phyloP scores from a whole-genome alignment of 2,797 vertebrate genomes.

The Pangasius sanitwongsei region DNA sequence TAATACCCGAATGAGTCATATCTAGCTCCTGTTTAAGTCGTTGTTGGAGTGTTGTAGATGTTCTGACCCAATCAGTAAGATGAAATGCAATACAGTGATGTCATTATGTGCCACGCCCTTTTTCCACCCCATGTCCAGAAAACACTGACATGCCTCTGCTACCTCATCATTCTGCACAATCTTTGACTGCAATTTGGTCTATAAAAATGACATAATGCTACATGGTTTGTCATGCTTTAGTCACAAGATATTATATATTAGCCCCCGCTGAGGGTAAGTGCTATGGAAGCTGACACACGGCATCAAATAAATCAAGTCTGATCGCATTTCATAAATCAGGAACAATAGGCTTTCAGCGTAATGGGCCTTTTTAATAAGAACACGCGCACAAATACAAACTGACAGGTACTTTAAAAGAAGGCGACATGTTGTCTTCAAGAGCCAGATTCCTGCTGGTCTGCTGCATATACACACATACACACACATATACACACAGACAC shows the following conservation, averaged over 20 bases:
- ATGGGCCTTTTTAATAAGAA: constrained; percentile 30
- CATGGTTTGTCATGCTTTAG: constrained; percentile 17
- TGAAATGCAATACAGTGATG: neutral
- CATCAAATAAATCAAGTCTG: constrained; percentile 34
- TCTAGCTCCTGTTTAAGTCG: neutral
- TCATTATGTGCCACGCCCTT: neutral
- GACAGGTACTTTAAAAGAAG: constrained; percentile 34
- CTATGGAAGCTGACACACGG: constrained; percentile 13
- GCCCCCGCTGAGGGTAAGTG: constrained; percentile 5
- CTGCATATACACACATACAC: neutral
- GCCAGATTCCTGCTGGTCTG: constrained; percentile 27
- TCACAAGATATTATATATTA: constrained; percentile 22
- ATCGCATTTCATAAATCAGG: constrained; percentile 52
- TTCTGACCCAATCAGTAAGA: neutral
- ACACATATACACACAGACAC: neutral
- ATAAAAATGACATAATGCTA: neutral
- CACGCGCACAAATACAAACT: constrained; percentile 16
- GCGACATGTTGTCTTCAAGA: constrained; percentile 26
- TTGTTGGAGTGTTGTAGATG: neutral
- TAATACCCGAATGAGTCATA: neutral
- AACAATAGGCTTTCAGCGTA: constrained; percentile 44
- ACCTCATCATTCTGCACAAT: neutral
- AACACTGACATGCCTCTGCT: neutral
- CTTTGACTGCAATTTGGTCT: neutral
- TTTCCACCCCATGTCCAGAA: neutral